Evolutionary conservation across 2,113 vertebrate genomes (phyloP).

Genomic region (Hydropotes inermis): DNA sequence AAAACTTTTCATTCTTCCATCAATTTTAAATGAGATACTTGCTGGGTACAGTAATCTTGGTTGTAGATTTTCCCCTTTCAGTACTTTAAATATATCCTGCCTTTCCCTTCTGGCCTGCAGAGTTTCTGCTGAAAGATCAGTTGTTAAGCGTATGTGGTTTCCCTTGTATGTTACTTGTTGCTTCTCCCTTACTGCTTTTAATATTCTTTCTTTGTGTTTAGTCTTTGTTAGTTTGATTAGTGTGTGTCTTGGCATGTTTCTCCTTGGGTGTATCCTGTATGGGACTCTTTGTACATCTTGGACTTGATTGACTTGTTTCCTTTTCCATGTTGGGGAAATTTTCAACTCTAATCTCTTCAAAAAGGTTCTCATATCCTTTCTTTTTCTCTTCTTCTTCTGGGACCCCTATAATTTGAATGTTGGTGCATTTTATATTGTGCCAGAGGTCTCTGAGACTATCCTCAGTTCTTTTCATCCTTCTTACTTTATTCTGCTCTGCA

Average conservation of each 20-base stretch:
- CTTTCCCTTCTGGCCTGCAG: neutral
- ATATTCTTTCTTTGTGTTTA: neutral
- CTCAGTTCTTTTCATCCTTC: neutral
- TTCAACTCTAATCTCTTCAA: neutral
- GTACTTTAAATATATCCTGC: neutral
- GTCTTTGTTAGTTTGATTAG: neutral
- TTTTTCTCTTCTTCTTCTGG: neutral
- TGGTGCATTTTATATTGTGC: neutral
- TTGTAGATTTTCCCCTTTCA: neutral
- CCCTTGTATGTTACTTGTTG: neutral
- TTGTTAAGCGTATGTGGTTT: neutral
- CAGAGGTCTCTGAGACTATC: neutral
- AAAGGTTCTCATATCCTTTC: neutral
- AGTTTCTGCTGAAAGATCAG: neutral
- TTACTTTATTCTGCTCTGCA: neutral
- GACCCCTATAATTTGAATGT: fast-evolving
- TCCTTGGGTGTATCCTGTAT: neutral
- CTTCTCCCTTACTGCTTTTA: neutral
- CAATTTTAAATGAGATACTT: neutral
- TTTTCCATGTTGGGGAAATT: neutral
- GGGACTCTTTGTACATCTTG: neutral
- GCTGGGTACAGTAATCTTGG: neutral
- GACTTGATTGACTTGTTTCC: neutral
- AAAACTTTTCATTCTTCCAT: neutral
- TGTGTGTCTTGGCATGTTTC: neutral